Base-by-base conservation (phyloP, 2,113 vertebrate genomes). In the Zeus faber region DNA sequence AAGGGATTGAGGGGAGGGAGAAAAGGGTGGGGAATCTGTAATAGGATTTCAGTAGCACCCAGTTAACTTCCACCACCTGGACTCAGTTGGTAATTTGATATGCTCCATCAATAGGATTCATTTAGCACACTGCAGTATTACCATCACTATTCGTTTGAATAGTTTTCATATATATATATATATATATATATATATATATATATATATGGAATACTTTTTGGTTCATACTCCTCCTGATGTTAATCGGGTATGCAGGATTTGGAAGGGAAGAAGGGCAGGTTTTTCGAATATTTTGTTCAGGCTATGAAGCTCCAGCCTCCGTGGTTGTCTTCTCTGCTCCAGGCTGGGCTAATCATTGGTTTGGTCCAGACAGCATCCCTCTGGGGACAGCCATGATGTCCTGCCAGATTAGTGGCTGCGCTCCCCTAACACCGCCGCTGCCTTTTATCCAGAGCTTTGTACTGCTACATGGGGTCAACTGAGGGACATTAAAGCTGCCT, bases 11-110 rank as follows among this genome's bases (percentile, higher is more conserved):
- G 73, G 51, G 29, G 46, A 46, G 37, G 20, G 44, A n/a, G 62
- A 29, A 47, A 44, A 58, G 70, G 65, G 74, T 65, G 72, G 73
- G 75, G 71, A 68, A 68, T 69, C 76, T 83, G 74, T 90, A 88
- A 89, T 89, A 88, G 85, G 85, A 90, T 90, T 90, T 90, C 85
- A 85, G 84, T 80, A 82, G 82, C 82, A 87, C 77, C 77, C 85
- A 81, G 85, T 87, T 89, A 87, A 87, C 86, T 86, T 90, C 85
- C 86, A 87, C 79, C 87, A 89, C 86, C 88, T 89, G 79, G 85
- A 85, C 83, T 87, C 82, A 87, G 77, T 83, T 87, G 83, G 86
- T 90, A 89, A 90, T 90, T 90, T 87, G 87, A 89, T 88, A 89
- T 82, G 81, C 74, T 76, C 82, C 85, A 88, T 90, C 87, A 89